Conservation (phyloP, 1,140 invertebrate genomes). For the Leptopilina clavipes region DNA sequence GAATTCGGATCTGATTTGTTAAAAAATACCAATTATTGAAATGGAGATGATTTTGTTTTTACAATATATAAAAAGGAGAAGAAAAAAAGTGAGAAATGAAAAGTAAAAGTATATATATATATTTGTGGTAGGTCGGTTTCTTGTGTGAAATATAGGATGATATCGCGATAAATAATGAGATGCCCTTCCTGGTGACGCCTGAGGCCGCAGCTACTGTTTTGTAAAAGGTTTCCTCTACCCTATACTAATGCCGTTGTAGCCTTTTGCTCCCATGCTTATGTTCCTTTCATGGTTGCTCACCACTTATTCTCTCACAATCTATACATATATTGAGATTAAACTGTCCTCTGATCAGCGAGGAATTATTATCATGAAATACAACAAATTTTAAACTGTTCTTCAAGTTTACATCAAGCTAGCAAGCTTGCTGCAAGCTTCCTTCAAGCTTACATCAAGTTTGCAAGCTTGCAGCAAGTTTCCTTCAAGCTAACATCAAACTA, state of each 20-base stretch:
- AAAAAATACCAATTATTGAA: no score
- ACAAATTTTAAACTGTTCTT: background rate
- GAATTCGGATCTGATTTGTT: no score
- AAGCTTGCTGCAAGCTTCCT: no score
- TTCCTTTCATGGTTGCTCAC: slow-evolving; percentile 13
- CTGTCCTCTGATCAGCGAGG: background rate
- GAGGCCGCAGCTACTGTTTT: slow-evolving; percentile 70
- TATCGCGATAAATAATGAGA: slow-evolving; percentile 73
- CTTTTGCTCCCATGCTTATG: slow-evolving; percentile 16
- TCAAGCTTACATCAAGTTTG: no score
- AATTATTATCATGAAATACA: slow-evolving; percentile 23
- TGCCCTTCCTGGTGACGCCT: slow-evolving; percentile 69
- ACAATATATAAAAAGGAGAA: no score
- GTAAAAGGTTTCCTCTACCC: slow-evolving; percentile 40
- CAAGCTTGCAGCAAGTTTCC: no score
- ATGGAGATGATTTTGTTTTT: background rate
- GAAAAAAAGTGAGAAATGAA: slow-evolving; percentile 25
- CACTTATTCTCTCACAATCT: background rate
- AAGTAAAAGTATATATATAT: slow-evolving; percentile 39
- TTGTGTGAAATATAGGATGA: slow-evolving; percentile 73
- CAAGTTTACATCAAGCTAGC: no score
- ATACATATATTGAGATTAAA: background rate
- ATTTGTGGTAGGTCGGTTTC: slow-evolving; percentile 43
- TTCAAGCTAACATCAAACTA: no score
- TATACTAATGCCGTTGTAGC: slow-evolving; percentile 42